Percentiles rank a stretch among this genome's conserved stretches.
phyloP scores from a whole-genome alignment of 1,140 invertebrate genomes.

The Sinella curviseta region DNA sequence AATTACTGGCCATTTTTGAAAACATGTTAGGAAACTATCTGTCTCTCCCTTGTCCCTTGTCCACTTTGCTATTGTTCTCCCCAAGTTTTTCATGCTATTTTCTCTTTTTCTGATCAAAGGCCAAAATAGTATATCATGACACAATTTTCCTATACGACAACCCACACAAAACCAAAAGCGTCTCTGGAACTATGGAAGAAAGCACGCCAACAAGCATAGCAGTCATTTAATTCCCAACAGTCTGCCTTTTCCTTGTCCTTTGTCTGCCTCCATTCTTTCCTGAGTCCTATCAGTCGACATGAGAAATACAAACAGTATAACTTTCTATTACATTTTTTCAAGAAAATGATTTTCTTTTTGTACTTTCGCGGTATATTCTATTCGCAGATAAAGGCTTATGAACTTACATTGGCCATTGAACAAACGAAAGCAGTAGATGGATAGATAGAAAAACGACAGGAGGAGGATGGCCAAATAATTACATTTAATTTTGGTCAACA shows the following conservation, averaged over 20 bases:
- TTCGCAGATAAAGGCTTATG: too few species aligned
- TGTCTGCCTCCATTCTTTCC: background rate
- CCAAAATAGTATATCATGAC: conserved; percentile 23
- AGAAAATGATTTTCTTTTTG: background rate
- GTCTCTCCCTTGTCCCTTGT: background rate
- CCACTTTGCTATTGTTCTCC: conserved; percentile 7
- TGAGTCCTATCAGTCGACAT: background rate
- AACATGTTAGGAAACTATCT: conserved; percentile 4
- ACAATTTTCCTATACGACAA: background rate
- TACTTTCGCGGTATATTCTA: too few species aligned
- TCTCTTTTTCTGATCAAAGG: conserved; percentile 14
- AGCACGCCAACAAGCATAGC: background rate
- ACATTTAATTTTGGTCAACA: background rate
- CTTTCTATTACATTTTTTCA: background rate
- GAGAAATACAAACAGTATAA: background rate
- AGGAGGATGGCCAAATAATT: background rate
- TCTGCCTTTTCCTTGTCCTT: conserved; percentile 3
- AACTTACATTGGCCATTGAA: too few species aligned
- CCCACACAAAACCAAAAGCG: background rate
- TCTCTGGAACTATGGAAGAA: background rate
- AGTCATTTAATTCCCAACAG: conserved; percentile 6
- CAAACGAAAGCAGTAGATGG: too few species aligned
- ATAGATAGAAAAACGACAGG: background rate
- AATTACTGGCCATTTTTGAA: background rate
- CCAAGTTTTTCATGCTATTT: conserved; percentile 4